Evolutionary conservation across 2,113 vertebrate genomes (phyloP), one percentile per base, ranked within the genome.

Genomic region (zebrafish (Danio rerio)): DNA sequence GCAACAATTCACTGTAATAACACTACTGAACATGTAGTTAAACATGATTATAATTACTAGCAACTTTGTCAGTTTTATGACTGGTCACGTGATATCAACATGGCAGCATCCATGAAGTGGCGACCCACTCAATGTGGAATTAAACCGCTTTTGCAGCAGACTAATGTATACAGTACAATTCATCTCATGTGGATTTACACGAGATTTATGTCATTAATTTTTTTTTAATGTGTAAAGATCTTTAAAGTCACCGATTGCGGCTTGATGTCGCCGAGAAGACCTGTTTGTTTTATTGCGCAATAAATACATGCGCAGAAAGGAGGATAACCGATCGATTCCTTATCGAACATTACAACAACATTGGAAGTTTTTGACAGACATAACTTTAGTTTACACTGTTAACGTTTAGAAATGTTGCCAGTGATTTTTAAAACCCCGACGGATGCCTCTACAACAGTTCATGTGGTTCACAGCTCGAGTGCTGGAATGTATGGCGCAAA

Each of bases 241-340:
- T 65, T 15, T 15, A 40, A 18, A 18, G 7, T 47, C 9, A 68
- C 9, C 0, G 43, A 69, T 42, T 69, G 66, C 16, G 6, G 16
- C 43, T 69, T 18, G 40, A 18, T 43, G 52, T 58, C 52, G 58
- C 53, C 6, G 18, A 16, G 31, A 6, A 56, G 71, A 74, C 71
- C 71, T 76, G 73, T 59, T 71, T n/a, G 53, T 55, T 47, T 61
- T 59, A 61, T 76, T 76, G 73, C 73, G 73, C 73, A 76, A 76
- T 76, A 59, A 31, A 31, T 31, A 31, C 72, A 68, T 18, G 9
- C 43, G 52, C 71, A 74, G 53, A 43, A 74, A 74, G 40, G 40
- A 75, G 45, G 55, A 4, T 5, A 45, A 58, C 55, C n/a, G 8
- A 47, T 15, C 42, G 11, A 55, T 76, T 61, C 55, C 73, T 47